Percentiles rank a stretch among this genome's conserved stretches.
Conservation (phyloP, 2,888 invertebrate species). For the Keiferia lycopersicella region DNA sequence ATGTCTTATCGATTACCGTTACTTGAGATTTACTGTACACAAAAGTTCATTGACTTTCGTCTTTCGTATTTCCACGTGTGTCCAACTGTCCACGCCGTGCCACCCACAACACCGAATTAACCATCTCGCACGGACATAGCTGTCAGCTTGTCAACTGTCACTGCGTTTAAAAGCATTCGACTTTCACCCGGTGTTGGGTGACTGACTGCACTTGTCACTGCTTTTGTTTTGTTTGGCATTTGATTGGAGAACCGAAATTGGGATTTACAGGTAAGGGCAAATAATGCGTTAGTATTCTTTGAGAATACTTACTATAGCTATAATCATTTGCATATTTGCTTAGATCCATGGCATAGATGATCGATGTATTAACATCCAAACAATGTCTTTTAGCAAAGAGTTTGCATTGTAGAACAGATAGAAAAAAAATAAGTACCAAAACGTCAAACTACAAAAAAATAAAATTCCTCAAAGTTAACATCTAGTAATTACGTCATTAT, state of each 20-base stretch:
- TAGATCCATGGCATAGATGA: no score
- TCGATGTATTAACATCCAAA: no score
- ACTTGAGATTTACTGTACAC: background rate
- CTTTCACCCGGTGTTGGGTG: constrained; percentile 73
- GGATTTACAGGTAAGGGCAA: background rate
- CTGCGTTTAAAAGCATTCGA: constrained; percentile 61
- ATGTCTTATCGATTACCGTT: no score
- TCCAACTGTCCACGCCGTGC: constrained; percentile 25
- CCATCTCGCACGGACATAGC: constrained; percentile 73
- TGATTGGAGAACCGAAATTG: background rate
- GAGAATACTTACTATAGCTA: no score
- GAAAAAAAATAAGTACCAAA: no score
- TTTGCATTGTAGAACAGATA: no score
- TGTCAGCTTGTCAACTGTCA: constrained; percentile 72
- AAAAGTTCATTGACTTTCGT: background rate
- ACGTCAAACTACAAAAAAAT: background rate
- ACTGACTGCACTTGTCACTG: constrained; percentile 41
- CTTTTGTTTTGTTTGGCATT: constrained; percentile 39
- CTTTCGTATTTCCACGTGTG: background rate
- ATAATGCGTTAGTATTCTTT: no score
- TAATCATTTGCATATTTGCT: no score
- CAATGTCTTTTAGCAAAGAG: no score
- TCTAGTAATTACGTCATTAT: constrained; percentile 19
- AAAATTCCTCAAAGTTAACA: constrained; percentile 8
- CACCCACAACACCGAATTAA: constrained; percentile 63